Conservation (phyloP, 2,888 invertebrate species). For the Agrochola circellaris region DNA sequence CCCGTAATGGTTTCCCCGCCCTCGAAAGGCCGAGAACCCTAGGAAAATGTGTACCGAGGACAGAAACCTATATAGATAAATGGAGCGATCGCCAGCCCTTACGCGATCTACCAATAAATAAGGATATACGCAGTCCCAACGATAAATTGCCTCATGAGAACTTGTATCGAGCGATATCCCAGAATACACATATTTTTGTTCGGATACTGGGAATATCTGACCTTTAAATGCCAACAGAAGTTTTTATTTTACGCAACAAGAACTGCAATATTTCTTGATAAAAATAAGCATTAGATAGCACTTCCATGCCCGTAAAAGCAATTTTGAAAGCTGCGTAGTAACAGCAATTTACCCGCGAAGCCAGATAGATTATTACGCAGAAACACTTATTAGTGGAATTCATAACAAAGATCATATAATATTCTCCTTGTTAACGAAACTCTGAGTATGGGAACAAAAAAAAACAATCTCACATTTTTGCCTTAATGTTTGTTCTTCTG, state of each 20-base stretch:
- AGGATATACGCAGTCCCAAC: conserved; percentile 66
- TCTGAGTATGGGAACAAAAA: not conserved
- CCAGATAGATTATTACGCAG: not conserved
- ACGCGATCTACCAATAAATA: conserved; percentile 70
- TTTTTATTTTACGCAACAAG: conserved; percentile 16
- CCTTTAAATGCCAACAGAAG: conserved; percentile 29
- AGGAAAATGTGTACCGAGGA: conserved; percentile 48
- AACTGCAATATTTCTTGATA: conserved; percentile 1
- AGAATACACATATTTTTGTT: conserved; percentile 59
- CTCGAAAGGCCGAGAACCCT: conserved; percentile 27
- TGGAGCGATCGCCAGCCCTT: conserved; percentile 65
- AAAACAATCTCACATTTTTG: conserved; percentile 5
- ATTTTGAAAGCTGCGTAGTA: conserved; percentile 2
- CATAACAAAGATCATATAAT: conserved; percentile 13
- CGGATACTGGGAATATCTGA: conserved; percentile 33
- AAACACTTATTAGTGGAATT: conserved; percentile 23
- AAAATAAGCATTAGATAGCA: not conserved
- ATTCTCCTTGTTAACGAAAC: conserved; percentile 24
- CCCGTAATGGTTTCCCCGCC: conserved; percentile 39
- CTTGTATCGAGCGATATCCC: conserved; percentile 61
- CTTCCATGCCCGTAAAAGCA: not conserved
- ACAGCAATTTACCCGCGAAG: not conserved
- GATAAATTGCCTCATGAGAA: conserved; percentile 68
- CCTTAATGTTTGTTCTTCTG: conserved; percentile 30
- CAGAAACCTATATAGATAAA: conserved; percentile 62